Percentiles rank a stretch among this genome's conserved stretches.
phyloP scores from a whole-genome alignment of 2,113 vertebrate species.

The Centropus bengalensis region DNA sequence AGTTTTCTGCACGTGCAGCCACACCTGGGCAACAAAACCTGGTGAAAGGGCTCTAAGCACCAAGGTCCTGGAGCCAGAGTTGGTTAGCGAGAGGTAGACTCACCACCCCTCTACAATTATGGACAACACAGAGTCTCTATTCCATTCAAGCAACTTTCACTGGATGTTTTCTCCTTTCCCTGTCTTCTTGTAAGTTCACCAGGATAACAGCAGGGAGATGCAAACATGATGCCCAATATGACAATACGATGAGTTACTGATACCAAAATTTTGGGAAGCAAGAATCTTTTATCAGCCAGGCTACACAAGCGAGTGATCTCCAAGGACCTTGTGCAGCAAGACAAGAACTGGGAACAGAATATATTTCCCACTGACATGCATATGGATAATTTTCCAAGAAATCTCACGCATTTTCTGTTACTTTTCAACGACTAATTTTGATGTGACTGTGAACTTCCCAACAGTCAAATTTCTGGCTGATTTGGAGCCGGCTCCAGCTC shows the following conservation, averaged over 20 bases:
- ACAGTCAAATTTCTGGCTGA: too few species aligned
- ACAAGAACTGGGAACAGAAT: too few species aligned
- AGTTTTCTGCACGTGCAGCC: background rate
- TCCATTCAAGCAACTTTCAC: accelerated
- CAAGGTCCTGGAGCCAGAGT: background rate
- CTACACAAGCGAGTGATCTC: too few species aligned
- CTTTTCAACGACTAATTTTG: too few species aligned
- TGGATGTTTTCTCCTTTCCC: background rate
- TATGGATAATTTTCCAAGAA: too few species aligned
- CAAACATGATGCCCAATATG: accelerated
- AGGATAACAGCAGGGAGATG: background rate
- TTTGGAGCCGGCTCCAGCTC: too few species aligned
- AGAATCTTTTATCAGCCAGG: too few species aligned
- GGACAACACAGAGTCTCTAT: accelerated
- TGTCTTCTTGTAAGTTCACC: background rate
- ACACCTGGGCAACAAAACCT: accelerated
- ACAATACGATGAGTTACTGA: accelerated
- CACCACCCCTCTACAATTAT: accelerated
- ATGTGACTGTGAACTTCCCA: too few species aligned
- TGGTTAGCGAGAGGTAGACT: accelerated
- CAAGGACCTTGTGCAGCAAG: too few species aligned
- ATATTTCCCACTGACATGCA: too few species aligned
- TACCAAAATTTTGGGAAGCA: too few species aligned
- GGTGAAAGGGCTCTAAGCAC: accelerated
- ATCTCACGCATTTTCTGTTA: too few species aligned